phyloP scores from a whole-genome alignment of 2,888 invertebrate genomes.

The Drosophila imparisetae region DNA sequence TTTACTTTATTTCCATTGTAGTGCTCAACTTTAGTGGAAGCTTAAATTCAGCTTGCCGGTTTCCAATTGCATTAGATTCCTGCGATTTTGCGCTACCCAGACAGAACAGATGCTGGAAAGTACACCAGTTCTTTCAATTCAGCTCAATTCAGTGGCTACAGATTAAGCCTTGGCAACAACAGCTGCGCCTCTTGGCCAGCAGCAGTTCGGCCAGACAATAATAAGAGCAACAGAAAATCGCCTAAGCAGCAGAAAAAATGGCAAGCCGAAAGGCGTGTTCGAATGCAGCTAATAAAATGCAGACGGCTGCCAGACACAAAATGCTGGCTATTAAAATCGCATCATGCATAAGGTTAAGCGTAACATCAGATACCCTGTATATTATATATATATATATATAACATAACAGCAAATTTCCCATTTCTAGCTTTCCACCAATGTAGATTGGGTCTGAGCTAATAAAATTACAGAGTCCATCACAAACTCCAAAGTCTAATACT shows the following conservation, averaged over 20 bases:
- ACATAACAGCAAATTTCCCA: neutral
- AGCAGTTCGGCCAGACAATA: conserved; percentile 5
- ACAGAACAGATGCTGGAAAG: conserved; percentile 11
- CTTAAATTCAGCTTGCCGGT: neutral
- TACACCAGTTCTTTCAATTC: conserved; percentile 1
- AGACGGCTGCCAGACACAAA: conserved; percentile 19
- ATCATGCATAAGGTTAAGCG: conserved; percentile 8
- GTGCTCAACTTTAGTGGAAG: neutral
- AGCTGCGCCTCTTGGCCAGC: conserved; percentile 16
- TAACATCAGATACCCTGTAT: conserved; percentile 5
- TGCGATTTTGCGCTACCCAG: neutral
- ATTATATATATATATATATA: neutral
- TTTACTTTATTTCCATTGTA: neutral
- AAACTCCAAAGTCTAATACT: neutral
- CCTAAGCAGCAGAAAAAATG: conserved; percentile 3
- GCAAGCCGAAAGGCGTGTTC: conserved; percentile 1
- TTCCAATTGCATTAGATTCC: conserved; percentile 2
- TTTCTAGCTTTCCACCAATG: neutral
- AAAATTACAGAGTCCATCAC: neutral
- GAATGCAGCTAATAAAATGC: conserved; percentile 42
- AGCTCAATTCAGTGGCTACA: conserved; percentile 1
- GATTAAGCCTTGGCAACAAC: conserved; percentile 16
- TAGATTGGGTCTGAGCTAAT: neutral
- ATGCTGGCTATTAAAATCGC: conserved; percentile 23
- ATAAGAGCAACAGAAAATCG: conserved; percentile 1